Base-by-base conservation (phyloP, 2,113 vertebrate genomes). In the Ramphastos sulfuratus region DNA sequence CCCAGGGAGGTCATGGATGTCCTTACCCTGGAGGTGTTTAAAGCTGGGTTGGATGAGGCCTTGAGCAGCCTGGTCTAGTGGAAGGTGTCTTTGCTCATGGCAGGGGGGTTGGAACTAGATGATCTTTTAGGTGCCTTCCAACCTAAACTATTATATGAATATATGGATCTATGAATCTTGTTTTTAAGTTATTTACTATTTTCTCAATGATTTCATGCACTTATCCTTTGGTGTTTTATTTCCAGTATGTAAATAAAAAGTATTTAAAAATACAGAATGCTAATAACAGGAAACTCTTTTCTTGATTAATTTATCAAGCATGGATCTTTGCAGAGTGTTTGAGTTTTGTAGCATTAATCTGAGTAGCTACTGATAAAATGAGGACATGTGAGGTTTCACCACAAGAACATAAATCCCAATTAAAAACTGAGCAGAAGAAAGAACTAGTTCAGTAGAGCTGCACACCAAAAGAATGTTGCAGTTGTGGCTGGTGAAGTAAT, bases 371-470 rank as follows among this genome's bases (percentile, higher is more conserved):
- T 75, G 85, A 75, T 93, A 73, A 90, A 91, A 88, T 84, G 48
- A 91, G 88, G 85, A 73, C 66, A 82, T 52, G 33, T 91, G 67
- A 93, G 52, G 28, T 63, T 88, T 77, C 61, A 55, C n/a, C 84
- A 72, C 24, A 88, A 70, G 71, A 87, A 80, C 55, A 89, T 92
- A 89, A 90, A 95, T 95, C 85, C 82, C 56, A 90, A 93, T 95
- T 94, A 94, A 50, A 55, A 84, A 17, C 54, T 17, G 82, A 82
- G 78, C 30, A 90, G 74, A 94, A 92, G 50, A 89, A 84, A 91
- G 31, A 90, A 90, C 82, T 91, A 76, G 33, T 90, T 80, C 48
- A 76, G 83, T 25, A 61, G 78, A 48, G 69, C 24, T 70, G 46
- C 48, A 50, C 0, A 3, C 50, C 69, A 90, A 70, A 79, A 76